Percentiles rank a stretch among this genome's conserved stretches.
These are phyloP conservation scores for Hoplostethus mediterraneus DNA, from an alignment of 2,797 vertebrate genomes.

Conservation along the genomic window DNA sequence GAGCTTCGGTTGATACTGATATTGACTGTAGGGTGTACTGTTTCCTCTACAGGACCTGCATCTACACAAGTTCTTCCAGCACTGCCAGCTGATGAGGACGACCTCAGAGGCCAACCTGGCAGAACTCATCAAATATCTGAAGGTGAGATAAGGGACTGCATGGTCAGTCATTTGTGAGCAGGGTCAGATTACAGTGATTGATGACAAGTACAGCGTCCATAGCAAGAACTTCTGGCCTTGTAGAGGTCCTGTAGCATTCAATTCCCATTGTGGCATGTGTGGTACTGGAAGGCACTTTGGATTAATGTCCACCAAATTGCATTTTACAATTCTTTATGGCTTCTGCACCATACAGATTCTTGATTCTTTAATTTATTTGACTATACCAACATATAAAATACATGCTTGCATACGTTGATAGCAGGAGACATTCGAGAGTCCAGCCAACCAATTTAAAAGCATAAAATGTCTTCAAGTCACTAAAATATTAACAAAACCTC, in stretches of 20 bases:
- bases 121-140: constrained; percentile 95
- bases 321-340: too few relatives aligned
- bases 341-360: too few relatives aligned
- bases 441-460: too few relatives aligned
- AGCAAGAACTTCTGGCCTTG: not conserved
- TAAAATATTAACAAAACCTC: not conserved
- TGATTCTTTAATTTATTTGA: too few relatives aligned
- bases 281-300: too few relatives aligned
- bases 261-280: too few relatives aligned
- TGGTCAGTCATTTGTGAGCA: not conserved
- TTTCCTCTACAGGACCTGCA: constrained; percentile 89
- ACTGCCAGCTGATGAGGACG: constrained; percentile 90
- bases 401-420: too few relatives aligned
- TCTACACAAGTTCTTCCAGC: constrained; percentile 96
- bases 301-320: too few relatives aligned
- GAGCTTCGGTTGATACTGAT: not conserved
- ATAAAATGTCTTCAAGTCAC: not conserved
- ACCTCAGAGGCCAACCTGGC: constrained; percentile 89
- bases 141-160: constrained; percentile 80
- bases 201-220: not conserved
- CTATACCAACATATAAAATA: too few relatives aligned
- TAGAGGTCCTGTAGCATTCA: not conserved
- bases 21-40: not conserved
- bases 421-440: too few relatives aligned
- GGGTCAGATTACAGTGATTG: not conserved